Percentiles rank a stretch among this genome's conserved stretches.
These are phyloP conservation scores for Holacanthus passer DNA, from an alignment of 2,113 vertebrate genomes.

Conservation along the genomic window DNA sequence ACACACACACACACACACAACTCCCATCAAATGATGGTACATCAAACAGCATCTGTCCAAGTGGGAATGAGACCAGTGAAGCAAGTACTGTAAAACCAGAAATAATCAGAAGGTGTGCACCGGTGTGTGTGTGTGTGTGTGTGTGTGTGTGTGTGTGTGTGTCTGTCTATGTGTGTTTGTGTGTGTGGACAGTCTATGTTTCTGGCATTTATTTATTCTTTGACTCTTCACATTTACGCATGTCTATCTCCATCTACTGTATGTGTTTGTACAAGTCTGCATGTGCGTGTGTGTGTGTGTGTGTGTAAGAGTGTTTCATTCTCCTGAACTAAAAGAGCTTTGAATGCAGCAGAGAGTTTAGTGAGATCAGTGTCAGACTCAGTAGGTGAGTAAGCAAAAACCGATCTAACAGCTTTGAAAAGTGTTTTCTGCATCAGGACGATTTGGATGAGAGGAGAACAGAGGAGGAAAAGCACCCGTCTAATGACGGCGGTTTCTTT, in stretches of 20 bases:
- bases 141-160: too few relatives aligned
- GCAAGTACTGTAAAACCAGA: constrained; percentile 5
- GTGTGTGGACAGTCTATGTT: neutral
- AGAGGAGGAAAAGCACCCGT: constrained; percentile 5
- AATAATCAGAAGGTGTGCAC: constrained; percentile 9
- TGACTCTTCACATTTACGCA: neutral
- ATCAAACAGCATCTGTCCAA: constrained; percentile 6
- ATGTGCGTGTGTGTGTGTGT: neutral
- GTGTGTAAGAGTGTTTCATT: neutral
- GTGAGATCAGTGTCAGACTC: neutral
- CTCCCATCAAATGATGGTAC: neutral
- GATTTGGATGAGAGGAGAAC: constrained; percentile 20
- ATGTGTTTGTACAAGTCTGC: neutral
- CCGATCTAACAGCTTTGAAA: constrained; percentile 21
- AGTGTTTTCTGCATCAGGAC: constrained; percentile 15
- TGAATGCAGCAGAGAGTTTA: neutral
- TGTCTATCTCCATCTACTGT: neutral
- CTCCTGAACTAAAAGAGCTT: neutral
- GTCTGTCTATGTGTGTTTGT: too few relatives aligned
- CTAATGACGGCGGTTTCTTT: constrained; percentile 25
- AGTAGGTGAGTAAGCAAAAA: constrained; percentile 21
- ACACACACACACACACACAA: neutral
- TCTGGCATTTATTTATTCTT: neutral
- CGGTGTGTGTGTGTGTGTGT: too few relatives aligned
- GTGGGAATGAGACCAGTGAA: neutral